phyloP scores from a whole-genome alignment of 2,888 invertebrate species.

The Dicranocentrus wangi region DNA sequence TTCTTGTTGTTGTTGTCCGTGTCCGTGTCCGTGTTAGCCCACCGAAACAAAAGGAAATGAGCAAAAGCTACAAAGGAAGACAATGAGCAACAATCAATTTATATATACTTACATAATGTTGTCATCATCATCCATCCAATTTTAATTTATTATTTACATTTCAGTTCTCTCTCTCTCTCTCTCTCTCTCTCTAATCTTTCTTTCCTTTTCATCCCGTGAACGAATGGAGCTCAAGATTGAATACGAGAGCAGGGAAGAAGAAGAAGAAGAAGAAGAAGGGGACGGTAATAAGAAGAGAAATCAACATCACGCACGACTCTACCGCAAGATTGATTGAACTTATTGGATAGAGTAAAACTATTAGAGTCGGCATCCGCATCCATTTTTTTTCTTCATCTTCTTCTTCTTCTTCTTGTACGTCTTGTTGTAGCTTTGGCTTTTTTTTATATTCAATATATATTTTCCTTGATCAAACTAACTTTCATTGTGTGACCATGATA shows the following conservation, averaged over 20 bases:
- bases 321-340: conserved; percentile 61
- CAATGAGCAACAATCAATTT: conserved; percentile 62
- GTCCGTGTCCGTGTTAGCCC: no score
- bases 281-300: conserved; percentile 39
- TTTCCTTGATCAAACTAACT: no score
- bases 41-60: conserved; percentile 3
- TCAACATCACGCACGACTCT: conserved; percentile 65
- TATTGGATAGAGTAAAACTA: conserved; percentile 39
- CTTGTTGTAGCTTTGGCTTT: neutral
- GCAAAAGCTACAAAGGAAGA: conserved; percentile 4
- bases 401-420: neutral
- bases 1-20: no score
- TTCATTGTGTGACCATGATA: no score
- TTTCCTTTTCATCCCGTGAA: conserved; percentile 20
- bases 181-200: neutral
- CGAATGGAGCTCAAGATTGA: conserved; percentile 28
- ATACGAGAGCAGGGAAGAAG: conserved; percentile 21
- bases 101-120: conserved; percentile 56
- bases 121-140: conserved; percentile 58
- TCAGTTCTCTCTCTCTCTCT: conserved; percentile 43
- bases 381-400: neutral
- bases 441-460: no score
- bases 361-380: conserved; percentile 25
- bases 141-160: conserved; percentile 63
- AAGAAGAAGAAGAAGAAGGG: conserved; percentile 18